Percentiles rank a stretch among this genome's conserved stretches.
These are phyloP conservation scores for Venustoraphidia nigricollis DNA, from an alignment of 2,888 invertebrate species.

Conservation along the genomic window DNA sequence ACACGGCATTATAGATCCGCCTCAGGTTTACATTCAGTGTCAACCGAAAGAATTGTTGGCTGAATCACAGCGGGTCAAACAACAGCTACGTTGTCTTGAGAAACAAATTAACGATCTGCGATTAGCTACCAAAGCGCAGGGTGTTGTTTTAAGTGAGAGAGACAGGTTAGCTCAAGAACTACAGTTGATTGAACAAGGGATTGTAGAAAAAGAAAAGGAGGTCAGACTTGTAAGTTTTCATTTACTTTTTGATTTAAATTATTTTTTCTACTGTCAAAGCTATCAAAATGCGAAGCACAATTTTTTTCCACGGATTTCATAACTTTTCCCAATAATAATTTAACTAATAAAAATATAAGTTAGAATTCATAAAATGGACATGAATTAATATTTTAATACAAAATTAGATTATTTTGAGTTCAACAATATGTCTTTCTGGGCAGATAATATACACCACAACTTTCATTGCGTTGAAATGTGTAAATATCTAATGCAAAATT, in stretches of 20 bases:
- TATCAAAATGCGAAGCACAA: too few species aligned
- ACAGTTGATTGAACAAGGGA: constrained; percentile 43
- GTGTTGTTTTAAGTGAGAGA: constrained; percentile 34
- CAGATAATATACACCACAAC: too few species aligned
- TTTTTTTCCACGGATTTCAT: too few species aligned
- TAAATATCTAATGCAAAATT: too few species aligned
- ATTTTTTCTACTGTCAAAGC: too few species aligned
- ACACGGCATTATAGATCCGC: constrained; percentile 20
- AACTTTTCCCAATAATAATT: too few species aligned
- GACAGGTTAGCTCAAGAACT: constrained; percentile 41
- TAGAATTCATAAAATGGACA: too few species aligned
- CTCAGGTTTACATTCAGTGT: constrained; percentile 20
- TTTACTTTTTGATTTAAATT: neutral
- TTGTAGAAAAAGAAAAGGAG: constrained; percentile 43
- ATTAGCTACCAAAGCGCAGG: constrained; percentile 34
- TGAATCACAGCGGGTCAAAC: constrained; percentile 42
- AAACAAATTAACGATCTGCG: constrained; percentile 44
- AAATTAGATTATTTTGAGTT: too few species aligned
- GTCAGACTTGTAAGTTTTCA: constrained; percentile 27
- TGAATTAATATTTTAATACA: too few species aligned
- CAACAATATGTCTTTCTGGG: too few species aligned
- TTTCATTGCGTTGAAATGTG: too few species aligned
- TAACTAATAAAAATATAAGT: too few species aligned
- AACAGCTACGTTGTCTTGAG: constrained; percentile 40
- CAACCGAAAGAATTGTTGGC: constrained; percentile 30